Evolutionary conservation across 1,140 invertebrate species (phyloP).

Genomic region (Adoxophyes honmai): DNA sequence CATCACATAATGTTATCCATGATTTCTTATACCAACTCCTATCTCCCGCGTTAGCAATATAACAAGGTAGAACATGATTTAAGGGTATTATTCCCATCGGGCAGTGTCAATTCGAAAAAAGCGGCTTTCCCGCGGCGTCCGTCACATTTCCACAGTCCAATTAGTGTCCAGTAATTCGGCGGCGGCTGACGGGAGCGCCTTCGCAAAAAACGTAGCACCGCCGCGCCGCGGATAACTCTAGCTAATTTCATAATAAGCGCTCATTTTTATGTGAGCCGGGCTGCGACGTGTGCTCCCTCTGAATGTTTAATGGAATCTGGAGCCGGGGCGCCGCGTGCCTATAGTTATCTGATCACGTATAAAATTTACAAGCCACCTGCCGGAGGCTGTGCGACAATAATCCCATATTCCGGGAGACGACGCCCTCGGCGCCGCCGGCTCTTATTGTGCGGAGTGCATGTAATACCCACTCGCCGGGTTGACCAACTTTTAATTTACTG

Average conservation of each 20-base stretch:
- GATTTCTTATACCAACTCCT: too few relatives aligned
- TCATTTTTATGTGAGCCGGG: conserved; percentile 68
- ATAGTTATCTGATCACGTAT: conserved; percentile 55
- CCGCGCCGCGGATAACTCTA: conserved; percentile 48
- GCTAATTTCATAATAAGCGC: conserved; percentile 74
- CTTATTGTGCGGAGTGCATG: conserved; percentile 27
- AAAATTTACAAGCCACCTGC: conserved; percentile 31
- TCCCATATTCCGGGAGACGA: conserved; percentile 54
- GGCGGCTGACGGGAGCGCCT: conserved; percentile 53
- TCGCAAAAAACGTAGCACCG: conserved; percentile 57
- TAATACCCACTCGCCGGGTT: too few relatives aligned
- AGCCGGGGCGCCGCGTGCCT: conserved; percentile 32
- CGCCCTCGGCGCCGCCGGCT: conserved; percentile 36
- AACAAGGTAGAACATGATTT: conserved; percentile 5
- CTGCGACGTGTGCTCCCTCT: conserved; percentile 44
- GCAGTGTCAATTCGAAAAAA: conserved; percentile 26
- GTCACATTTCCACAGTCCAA: conserved; percentile 71
- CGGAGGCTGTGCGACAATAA: conserved; percentile 33
- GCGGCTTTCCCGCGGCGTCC: conserved; percentile 50
- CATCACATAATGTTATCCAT: too few relatives aligned
- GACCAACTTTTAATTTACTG: too few relatives aligned
- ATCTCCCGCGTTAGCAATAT: background rate
- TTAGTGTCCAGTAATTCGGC: conserved; percentile 72
- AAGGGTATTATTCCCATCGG: conserved; percentile 18
- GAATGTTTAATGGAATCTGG: conserved; percentile 64